Conservation (phyloP, 2,113 vertebrate genomes). For the Cephalophus harveyi region DNA sequence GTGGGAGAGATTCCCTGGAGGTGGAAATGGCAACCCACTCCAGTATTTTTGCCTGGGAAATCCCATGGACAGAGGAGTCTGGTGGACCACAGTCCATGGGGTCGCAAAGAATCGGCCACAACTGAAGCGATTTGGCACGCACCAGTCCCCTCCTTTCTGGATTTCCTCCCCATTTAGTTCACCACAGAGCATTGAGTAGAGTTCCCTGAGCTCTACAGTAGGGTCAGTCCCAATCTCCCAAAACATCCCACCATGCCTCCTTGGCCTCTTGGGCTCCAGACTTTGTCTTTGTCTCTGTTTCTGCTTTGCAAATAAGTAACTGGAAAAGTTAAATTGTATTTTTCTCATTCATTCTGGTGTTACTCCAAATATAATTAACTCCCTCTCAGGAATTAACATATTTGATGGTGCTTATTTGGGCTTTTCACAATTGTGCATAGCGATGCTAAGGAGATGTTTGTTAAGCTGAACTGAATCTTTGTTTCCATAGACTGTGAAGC, state of each 20-base stretch:
- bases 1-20: background rate
- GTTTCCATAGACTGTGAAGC: background rate
- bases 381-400: background rate
- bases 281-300: background rate
- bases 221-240: background rate
- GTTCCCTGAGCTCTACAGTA: background rate
- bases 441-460: background rate
- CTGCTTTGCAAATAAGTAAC: background rate
- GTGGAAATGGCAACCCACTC: background rate
- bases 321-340: background rate
- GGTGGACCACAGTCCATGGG: background rate
- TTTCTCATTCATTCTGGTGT: background rate
- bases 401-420: background rate
- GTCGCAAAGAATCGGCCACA: accelerated
- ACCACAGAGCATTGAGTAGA: background rate
- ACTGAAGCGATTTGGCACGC: background rate
- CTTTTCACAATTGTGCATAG: background rate
- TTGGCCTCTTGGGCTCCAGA: background rate
- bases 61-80: background rate
- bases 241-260: background rate
- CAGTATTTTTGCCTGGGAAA: background rate
- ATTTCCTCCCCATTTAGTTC: background rate
- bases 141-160: background rate
- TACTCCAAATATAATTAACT: background rate
- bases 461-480: background rate